Percentiles rank a stretch among this genome's conserved stretches.
Conservation (phyloP, 2,888 invertebrate species). For the Scaptomyza polygonia region DNA sequence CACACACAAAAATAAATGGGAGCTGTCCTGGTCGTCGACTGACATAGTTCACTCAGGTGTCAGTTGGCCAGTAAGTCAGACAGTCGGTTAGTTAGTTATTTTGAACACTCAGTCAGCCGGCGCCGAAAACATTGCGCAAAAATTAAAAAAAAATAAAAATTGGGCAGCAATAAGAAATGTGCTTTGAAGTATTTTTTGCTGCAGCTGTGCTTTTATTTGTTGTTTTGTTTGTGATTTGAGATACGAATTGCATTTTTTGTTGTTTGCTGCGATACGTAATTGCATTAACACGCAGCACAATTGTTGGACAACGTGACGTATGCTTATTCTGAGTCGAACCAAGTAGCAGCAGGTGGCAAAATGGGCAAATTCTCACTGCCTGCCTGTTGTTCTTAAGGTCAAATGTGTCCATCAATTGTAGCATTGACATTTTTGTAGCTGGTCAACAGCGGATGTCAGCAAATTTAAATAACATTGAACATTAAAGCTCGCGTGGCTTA, state of each 20-base stretch:
- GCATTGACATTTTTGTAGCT: conserved; percentile 54
- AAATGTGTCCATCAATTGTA: conserved; percentile 62
- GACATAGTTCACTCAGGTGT: conserved; percentile 65
- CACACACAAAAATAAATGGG: conserved; percentile 40
- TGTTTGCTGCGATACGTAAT: conserved; percentile 24
- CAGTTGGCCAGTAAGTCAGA: conserved; percentile 38
- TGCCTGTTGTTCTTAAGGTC: conserved; percentile 53
- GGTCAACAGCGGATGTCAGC: conserved; percentile 63
- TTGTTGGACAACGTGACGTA: conserved; percentile 41
- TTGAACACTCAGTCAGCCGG: conserved; percentile 36
- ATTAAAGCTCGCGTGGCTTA: conserved; percentile 2
- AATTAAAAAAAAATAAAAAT: conserved; percentile 4
- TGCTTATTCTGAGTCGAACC: conserved; percentile 39
- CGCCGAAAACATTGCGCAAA: conserved; percentile 60
- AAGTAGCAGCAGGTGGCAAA: conserved; percentile 63
- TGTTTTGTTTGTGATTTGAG: conserved; percentile 10
- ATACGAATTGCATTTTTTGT: conserved; percentile 45
- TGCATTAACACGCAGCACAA: conserved; percentile 22
- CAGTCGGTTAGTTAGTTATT: conserved; percentile 27
- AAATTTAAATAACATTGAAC: conserved; percentile 63
- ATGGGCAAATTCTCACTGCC: conserved; percentile 5
- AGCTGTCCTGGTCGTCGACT: conserved; percentile 51
- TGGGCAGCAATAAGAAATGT: conserved; percentile 51
- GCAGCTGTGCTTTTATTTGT: conserved; percentile 42
- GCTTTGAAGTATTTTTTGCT: conserved; percentile 10